Base-by-base conservation (phyloP, 2,888 invertebrate genomes). In the Eupithecia insigniata region DNA sequence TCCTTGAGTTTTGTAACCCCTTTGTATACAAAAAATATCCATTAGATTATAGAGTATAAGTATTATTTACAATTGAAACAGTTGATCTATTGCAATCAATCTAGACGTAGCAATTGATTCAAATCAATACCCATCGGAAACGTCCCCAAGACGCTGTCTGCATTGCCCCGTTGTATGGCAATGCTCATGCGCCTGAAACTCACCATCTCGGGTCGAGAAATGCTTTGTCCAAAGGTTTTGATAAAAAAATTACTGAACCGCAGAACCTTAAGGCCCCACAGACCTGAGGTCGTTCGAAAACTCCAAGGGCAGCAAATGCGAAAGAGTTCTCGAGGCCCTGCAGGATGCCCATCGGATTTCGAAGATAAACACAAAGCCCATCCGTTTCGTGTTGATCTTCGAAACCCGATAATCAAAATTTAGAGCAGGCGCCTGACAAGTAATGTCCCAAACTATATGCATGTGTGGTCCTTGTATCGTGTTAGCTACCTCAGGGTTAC, bases 401-500 rank as follows among this genome's bases (percentile, higher is more conserved):
- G 55, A 55, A 55, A 55, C 14, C 14, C 55, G 26, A 55, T 55
- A 14, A 55, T 82, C 79, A 78, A 79, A n/a, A 81, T 72, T 67
- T 26, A 51, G n/a, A 55, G 32, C 39, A 43, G 8, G 18, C 34
- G 51, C 66, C 66, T 55, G 55, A 55, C 55, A 32, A 55, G 55
- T 32, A n/a, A 51, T 43, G 26, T 66, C 14, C 32, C 32, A 3
- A 30, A 66, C 34, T 22, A 26, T 60, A 60, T 2, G 30, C 30
- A 60, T 58, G 28, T n/a, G n/a, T 51, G 46, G 18, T 16, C 16
- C 28, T 28, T 60, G 60, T 60, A 30, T 30, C 12, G 4, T 30
- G 60, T 60, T 18, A 60, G 28, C 28, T 60, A 60, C 30, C 18
- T 60, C 28, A 8, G 18, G 60, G 60, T 30, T 30, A 60, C 30